Base-by-base conservation (phyloP, 2,888 invertebrate species). In the Dicyrtomina minuta region DNA sequence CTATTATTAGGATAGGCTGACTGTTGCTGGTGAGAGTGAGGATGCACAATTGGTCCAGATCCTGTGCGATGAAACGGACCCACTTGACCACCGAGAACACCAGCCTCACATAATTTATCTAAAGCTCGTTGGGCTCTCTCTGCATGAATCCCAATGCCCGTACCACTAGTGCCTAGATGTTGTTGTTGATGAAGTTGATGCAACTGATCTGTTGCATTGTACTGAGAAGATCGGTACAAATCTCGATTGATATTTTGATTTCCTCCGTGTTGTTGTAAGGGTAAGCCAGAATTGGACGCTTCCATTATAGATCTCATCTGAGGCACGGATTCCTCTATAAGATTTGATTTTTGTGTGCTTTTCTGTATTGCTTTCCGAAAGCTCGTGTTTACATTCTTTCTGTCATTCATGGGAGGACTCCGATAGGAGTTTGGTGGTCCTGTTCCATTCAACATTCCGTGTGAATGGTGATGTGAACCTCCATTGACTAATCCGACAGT, bases 311-410 rank as follows among this genome's bases (percentile, higher is more conserved):
- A 69, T 64, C 75, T 67, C 66, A 76, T 62, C 41, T 83, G 83
- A 22, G 83, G 83, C 46, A 82, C 83, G 83, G 83, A 79, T 86
- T 84, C 13, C 86, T 87, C 79, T 87, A 86, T 15, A 86, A 87
- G 77, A 88, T 88, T 75, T 86, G 87, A 22, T 84, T 79, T 77
- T 66, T 76, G 74, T 24, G 73, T 73, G 62, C 75, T 75, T 53
- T 79, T 75, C 56, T 75, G 75, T 66, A 75, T 79, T 20, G 76
- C 77, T 60, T 78, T 75, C 53, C 77, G 70, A 56, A 74, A 75
- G 69, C 74, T 74, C 59, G 72, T 79, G 69, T 75, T 79, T 43
- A 75, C 74, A 72, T 77, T 76, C 58, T 77, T 77, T 44, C 75
- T 59, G 53, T 70, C 72, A 56, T 51, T 68, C 58, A 69, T 41